These are phyloP conservation scores for Lasioglossum figueresi DNA, from an alignment of 2,888 invertebrate genomes.

Conservation along the genomic window DNA sequence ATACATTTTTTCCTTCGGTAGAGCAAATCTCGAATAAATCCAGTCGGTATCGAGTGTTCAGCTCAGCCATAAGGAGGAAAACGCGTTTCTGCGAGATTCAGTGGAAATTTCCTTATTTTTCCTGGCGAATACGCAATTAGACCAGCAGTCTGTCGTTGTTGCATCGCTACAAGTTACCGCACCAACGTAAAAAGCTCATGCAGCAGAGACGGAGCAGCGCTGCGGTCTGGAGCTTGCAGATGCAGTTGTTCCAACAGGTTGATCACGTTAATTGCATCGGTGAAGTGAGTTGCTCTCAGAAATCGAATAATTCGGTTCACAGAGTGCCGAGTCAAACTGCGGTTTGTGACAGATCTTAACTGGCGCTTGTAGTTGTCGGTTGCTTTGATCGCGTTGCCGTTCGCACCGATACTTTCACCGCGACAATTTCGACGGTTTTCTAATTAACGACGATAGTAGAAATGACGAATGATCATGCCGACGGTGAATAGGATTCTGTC, in stretches of 20 bases:
- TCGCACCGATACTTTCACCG: not conserved
- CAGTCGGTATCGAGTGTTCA: not conserved
- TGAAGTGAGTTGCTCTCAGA: slow-evolving; percentile 15
- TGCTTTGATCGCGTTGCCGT: not conserved
- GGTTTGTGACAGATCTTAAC: not conserved
- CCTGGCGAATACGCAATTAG: not conserved
- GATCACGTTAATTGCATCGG: slow-evolving; percentile 36
- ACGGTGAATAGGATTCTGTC: not conserved
- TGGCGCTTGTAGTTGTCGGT: not conserved
- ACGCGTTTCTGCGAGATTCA: not conserved
- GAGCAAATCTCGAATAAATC: not conserved
- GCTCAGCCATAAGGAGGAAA: not conserved
- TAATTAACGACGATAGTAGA: not conserved
- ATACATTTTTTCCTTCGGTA: too few relatives aligned
- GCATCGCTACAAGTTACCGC: not conserved
- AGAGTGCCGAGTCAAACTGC: slow-evolving; percentile 5
- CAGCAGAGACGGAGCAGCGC: too few relatives aligned
- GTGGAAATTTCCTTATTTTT: not conserved
- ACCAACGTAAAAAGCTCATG: not conserved
- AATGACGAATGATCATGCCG: not conserved
- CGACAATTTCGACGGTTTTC: not conserved
- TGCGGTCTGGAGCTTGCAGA: slow-evolving; percentile 6
- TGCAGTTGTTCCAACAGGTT: slow-evolving; percentile 28
- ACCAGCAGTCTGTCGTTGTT: not conserved
- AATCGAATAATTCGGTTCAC: slow-evolving; percentile 37